Conservation (phyloP, 2,113 vertebrate genomes). For the Vanacampus margaritifer region DNA sequence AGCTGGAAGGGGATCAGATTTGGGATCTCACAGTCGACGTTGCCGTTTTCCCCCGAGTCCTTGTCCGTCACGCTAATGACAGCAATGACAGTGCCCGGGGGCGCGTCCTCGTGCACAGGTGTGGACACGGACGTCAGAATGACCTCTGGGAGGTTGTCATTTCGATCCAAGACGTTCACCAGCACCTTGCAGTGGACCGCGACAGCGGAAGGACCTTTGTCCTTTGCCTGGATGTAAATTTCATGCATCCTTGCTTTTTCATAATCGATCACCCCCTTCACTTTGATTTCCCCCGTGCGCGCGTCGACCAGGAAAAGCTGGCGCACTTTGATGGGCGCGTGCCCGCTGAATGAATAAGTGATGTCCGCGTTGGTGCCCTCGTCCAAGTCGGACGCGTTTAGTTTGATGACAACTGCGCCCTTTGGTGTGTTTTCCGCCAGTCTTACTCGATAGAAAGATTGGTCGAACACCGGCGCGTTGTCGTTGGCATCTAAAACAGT, state of each 20-base stretch:
- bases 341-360: constrained; percentile 69
- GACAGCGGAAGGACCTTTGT: constrained; percentile 80
- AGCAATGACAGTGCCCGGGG: constrained; percentile 79
- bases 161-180: constrained; percentile 68
- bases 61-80: constrained; percentile 81
- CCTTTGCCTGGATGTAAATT: constrained; percentile 85
- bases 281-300: constrained; percentile 70
- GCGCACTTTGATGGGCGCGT: constrained; percentile 67
- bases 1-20: constrained; percentile 78
- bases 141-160: constrained; percentile 70
- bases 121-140: constrained; percentile 71
- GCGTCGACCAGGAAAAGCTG: constrained; percentile 71
- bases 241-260: constrained; percentile 77
- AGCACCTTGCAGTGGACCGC: constrained; percentile 81
- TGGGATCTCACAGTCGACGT: constrained; percentile 77
- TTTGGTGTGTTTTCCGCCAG: constrained; percentile 66
- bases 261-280: constrained; percentile 72
- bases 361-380: constrained; percentile 72
- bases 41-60: constrained; percentile 80
- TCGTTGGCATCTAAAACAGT: constrained; percentile 69
- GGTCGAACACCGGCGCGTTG: constrained; percentile 71
- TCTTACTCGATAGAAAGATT: constrained; percentile 66
- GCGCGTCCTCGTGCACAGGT: constrained; percentile 75
- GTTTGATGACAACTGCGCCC: constrained; percentile 67
- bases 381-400: constrained; percentile 70